phyloP scores from a whole-genome alignment of 2,888 invertebrate genomes.

The Mesodorylaimus sp. region DNA sequence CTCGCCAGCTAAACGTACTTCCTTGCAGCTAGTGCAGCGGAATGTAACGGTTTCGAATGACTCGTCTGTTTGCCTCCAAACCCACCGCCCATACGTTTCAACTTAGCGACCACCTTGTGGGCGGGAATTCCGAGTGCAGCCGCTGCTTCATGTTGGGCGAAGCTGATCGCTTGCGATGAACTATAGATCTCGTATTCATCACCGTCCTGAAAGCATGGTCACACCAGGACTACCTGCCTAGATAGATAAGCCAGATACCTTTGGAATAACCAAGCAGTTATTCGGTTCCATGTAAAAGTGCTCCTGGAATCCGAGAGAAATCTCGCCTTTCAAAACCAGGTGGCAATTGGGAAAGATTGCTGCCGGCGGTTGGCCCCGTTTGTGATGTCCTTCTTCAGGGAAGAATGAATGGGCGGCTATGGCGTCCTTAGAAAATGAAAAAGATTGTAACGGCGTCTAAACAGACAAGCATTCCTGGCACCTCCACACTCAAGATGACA shows the following conservation, averaged over 20 bases:
- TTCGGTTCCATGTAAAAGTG: constrained; percentile 85
- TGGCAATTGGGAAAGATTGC: constrained; percentile 43
- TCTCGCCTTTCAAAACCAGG: constrained; percentile 55
- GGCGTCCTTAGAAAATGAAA: background rate
- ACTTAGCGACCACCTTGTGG: constrained; percentile 49
- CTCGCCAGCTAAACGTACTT: too few relatives aligned
- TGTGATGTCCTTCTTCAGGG: background rate
- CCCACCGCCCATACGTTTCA: constrained; percentile 77
- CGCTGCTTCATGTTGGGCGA: too few relatives aligned
- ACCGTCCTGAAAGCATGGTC: too few relatives aligned
- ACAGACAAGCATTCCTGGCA: too few relatives aligned
- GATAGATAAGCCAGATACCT: too few relatives aligned
- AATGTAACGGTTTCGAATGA: too few relatives aligned
- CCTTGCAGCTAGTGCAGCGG: too few relatives aligned
- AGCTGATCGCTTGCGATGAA: background rate
- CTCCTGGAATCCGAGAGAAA: constrained; percentile 71
- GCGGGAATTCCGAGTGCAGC: constrained; percentile 52
- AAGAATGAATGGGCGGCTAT: background rate
- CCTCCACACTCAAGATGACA: constrained; percentile 63
- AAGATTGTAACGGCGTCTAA: too few relatives aligned
- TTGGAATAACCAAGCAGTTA: constrained; percentile 38
- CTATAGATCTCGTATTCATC: constrained; percentile 56
- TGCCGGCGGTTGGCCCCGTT: too few relatives aligned
- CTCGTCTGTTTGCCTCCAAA: constrained; percentile 95
- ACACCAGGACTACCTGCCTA: too few relatives aligned